Evolutionary conservation across 2,797 vertebrate genomes (phyloP).

Genomic region (Chlorospingus semifuscus): DNA sequence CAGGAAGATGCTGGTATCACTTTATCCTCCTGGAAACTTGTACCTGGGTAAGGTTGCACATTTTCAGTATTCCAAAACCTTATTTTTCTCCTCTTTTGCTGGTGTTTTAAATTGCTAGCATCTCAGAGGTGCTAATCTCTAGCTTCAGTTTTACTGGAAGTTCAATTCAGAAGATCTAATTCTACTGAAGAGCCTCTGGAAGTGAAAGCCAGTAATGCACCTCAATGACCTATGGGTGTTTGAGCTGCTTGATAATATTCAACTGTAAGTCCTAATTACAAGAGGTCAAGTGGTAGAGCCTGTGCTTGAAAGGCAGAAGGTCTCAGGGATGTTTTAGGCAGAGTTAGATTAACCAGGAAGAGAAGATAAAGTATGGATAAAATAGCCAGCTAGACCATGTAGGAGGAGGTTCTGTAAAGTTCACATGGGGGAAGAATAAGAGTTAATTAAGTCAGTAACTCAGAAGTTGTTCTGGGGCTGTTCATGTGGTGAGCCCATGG

Average conservation of each 20-base stretch:
- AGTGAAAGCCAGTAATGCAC: neutral
- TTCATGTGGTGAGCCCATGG: neutral
- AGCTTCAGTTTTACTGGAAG: neutral
- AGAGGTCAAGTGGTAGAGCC: neutral
- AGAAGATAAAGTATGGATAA: neutral
- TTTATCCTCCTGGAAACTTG: neutral
- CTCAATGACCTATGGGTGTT: neutral
- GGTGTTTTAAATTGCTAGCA: neutral
- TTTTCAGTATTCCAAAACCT: neutral
- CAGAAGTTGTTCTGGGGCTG: neutral
- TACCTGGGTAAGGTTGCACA: neutral
- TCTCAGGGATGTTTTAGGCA: neutral
- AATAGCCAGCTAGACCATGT: no score
- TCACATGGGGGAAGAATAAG: neutral
- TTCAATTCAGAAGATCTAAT: neutral
- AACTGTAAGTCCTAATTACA: neutral
- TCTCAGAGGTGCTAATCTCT: neutral
- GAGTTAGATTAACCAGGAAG: neutral
- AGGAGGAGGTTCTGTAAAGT: neutral
- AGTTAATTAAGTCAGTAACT: neutral
- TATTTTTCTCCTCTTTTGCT: neutral
- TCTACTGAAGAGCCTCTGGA: neutral
- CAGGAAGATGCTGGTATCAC: neutral
- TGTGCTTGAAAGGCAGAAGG: neutral
- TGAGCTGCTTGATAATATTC: neutral